Conservation (phyloP, 2,113 vertebrate species). For the Oxyruncus cristatus region DNA sequence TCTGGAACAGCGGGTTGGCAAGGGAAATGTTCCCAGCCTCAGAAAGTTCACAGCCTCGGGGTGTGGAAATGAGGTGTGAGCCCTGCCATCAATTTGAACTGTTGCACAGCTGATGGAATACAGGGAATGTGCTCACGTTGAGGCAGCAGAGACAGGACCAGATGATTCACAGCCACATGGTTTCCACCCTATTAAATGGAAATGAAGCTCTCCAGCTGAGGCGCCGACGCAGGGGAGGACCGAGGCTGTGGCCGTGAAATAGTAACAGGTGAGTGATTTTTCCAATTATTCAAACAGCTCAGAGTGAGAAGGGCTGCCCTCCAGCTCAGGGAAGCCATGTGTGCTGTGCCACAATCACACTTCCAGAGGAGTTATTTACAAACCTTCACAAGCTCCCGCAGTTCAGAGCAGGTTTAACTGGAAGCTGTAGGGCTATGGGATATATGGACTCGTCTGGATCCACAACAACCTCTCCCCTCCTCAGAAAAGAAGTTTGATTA, state of each 20-base stretch:
- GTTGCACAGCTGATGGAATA: not conserved
- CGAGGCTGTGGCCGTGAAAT: not conserved
- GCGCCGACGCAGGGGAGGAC: not conserved
- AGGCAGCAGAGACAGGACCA: not conserved
- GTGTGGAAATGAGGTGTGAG: constrained; percentile 15
- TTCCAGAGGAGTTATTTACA: not conserved
- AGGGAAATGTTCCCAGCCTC: not conserved
- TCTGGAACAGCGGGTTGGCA: not conserved
- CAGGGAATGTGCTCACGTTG: not conserved
- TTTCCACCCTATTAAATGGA: constrained; percentile 41
- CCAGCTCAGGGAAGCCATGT: not conserved
- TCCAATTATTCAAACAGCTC: constrained; percentile 26
- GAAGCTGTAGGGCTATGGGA: not conserved
- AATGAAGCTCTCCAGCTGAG: not conserved
- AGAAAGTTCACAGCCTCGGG: not conserved
- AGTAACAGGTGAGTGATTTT: constrained; percentile 42
- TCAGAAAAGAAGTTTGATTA: not conserved
- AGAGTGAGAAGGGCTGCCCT: not conserved
- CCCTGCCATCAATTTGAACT: not conserved
- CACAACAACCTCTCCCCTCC: not conserved
- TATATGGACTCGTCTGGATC: not conserved
- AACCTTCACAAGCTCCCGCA: not conserved
- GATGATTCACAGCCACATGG: constrained; percentile 13
- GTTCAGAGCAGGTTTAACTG: not conserved
- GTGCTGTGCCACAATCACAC: not conserved